Percentiles rank a stretch among this genome's conserved stretches.
Conservation (phyloP, 2,797 vertebrate genomes). For the Neopelma chrysocephalum region DNA sequence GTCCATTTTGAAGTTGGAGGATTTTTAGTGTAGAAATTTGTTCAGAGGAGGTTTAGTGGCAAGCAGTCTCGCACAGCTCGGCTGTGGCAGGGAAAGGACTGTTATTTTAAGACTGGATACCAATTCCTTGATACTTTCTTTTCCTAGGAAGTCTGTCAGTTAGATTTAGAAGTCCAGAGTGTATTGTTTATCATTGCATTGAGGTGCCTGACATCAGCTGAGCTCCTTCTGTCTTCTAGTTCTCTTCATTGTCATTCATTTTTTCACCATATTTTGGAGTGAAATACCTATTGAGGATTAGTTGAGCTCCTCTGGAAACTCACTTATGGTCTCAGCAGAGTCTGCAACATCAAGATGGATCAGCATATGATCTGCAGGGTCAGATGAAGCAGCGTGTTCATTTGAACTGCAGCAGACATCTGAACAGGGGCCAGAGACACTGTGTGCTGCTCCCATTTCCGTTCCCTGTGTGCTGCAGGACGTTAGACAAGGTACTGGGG, state of each 20-base stretch:
- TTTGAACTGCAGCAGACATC: neutral
- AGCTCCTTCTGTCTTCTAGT: neutral
- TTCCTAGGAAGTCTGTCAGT: slow-evolving; percentile 48
- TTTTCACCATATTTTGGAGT: slow-evolving; percentile 17
- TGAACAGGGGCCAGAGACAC: neutral
- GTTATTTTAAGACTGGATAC: neutral
- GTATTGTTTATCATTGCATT: slow-evolving; percentile 24
- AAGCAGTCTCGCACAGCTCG: neutral
- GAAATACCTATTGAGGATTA: neutral
- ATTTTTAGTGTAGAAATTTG: neutral
- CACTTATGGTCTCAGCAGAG: slow-evolving; percentile 24
- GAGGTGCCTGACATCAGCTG: neutral
- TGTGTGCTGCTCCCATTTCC: neutral
- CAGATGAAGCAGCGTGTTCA: neutral
- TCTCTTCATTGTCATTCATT: neutral
- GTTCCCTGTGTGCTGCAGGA: neutral
- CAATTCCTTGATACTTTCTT: neutral
- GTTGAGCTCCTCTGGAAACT: slow-evolving; percentile 52
- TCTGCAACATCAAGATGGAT: slow-evolving; percentile 12
- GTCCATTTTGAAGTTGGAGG: neutral
- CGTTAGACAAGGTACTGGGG: neutral
- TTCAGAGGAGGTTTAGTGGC: neutral
- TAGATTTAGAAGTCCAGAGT: slow-evolving; percentile 39
- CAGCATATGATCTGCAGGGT: neutral
- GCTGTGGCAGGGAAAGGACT: neutral